Evolutionary conservation across 2,113 vertebrate genomes (phyloP).

Genomic region (Mesoclemmys tuberculata): DNA sequence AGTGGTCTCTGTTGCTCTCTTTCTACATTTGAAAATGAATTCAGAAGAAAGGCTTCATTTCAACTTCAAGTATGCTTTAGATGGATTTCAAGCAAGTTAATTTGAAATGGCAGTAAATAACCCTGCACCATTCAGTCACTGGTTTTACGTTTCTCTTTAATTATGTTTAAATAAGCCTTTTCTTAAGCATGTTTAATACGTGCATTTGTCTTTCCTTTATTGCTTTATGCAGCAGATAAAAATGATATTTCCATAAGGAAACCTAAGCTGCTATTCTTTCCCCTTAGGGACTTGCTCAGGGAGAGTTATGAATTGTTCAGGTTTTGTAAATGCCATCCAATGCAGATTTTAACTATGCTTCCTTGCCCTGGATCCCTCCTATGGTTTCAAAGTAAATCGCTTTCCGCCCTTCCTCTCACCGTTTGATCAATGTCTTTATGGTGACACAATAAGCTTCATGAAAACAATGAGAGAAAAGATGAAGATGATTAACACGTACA

Average conservation of each 20-base stretch:
- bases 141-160: constrained; percentile 63
- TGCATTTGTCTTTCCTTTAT: constrained; percentile 41
- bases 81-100: constrained; percentile 37
- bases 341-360: constrained; percentile 42
- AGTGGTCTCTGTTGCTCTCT: not conserved
- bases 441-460: not conserved
- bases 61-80: constrained; percentile 6
- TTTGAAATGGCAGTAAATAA: constrained; percentile 64
- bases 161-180: constrained; percentile 55
- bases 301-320: constrained; percentile 58
- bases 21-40: not conserved
- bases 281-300: constrained; percentile 64
- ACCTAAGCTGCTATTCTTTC: constrained; percentile 55
- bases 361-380: constrained; percentile 35
- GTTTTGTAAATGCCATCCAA: constrained; percentile 52
- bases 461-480: constrained; percentile 49
- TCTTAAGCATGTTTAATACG: constrained; percentile 12
- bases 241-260: constrained; percentile 67
- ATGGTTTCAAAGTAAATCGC: constrained; percentile 66
- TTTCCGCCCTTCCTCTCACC: constrained; percentile 49
- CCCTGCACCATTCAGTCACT: constrained; percentile 3
- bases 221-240: constrained; percentile 50
- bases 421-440: constrained; percentile 68
- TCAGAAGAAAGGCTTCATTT: constrained; percentile 8
- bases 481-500: constrained; percentile 47